These are phyloP conservation scores for Neocrepidodera transversa DNA, from an alignment of 2,888 invertebrate genomes.

Conservation along the genomic window DNA sequence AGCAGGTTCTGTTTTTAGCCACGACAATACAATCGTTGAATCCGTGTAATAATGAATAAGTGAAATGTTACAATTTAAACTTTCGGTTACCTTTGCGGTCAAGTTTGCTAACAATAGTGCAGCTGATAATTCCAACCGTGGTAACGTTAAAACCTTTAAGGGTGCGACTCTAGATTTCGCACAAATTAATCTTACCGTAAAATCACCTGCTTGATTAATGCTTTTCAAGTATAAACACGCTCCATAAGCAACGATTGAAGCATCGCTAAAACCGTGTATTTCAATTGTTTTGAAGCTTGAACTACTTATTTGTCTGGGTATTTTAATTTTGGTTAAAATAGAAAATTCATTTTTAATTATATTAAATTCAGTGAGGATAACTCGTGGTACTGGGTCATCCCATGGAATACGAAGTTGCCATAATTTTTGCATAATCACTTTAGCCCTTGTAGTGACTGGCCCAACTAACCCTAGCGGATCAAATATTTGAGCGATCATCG, in stretches of 20 bases:
- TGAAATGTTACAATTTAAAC: not conserved
- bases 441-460: constrained; percentile 10
- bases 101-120: constrained; percentile 3
- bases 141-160: not conserved
- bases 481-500: constrained; percentile 11
- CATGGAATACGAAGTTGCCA: not conserved
- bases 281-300: not conserved
- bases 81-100: not conserved
- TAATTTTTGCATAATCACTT: constrained; percentile 6
- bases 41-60: constrained; percentile 27
- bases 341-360: not conserved
- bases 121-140: constrained; percentile 3
- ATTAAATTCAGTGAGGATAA: not conserved
- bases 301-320: not conserved
- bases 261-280: constrained; percentile 15
- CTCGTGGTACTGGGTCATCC: not conserved
- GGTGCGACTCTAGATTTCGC: constrained; percentile 12
- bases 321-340: not conserved
- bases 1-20: constrained; percentile 35
- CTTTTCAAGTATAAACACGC: constrained; percentile 2
- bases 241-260: constrained; percentile 1
- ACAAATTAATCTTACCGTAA: not conserved
- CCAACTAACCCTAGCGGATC: constrained; percentile 20
- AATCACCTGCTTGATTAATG: not conserved
- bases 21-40: constrained; percentile 43